A percentile compares a stretch with the other conserved stretches of the same genome.
Evolutionary conservation across 2,797 vertebrate genomes (phyloP).

Genomic region (Gymnothorax reevesii): DNA sequence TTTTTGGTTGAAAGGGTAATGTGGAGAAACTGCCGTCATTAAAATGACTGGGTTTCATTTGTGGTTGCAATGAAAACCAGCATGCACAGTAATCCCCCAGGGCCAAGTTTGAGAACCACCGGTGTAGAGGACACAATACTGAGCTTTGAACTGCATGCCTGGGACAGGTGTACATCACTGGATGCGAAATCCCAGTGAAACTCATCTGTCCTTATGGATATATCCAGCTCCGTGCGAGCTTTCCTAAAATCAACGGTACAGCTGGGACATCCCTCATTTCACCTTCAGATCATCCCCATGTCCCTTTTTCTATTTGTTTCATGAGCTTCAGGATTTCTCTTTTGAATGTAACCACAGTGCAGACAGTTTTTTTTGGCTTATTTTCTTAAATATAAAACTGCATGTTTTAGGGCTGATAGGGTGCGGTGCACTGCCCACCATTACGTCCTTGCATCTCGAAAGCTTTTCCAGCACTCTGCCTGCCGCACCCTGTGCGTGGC

Average conservation of each 20-base stretch:
- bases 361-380: neutral
- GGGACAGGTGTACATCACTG: too few relatives aligned
- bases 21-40: too few relatives aligned
- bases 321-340: neutral
- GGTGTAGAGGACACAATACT: neutral
- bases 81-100: too few relatives aligned
- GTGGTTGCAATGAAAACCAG: too few relatives aligned
- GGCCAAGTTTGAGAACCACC: too few relatives aligned
- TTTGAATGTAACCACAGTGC: neutral
- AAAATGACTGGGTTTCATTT: too few relatives aligned
- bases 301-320: neutral
- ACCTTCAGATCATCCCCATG: neutral
- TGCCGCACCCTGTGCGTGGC: conserved; percentile 45
- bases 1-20: too few relatives aligned
- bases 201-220: neutral
- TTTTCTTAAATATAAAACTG: neutral
- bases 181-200: neutral
- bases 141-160: neutral
- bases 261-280: neutral
- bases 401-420: neutral
- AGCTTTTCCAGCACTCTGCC: neutral
- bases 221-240: neutral
- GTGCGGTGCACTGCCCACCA: neutral
- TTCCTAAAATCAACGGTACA: neutral
- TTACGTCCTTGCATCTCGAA: neutral